phyloP scores from a whole-genome alignment of 2,797 vertebrate genomes.

The Sebastes vulpes region DNA sequence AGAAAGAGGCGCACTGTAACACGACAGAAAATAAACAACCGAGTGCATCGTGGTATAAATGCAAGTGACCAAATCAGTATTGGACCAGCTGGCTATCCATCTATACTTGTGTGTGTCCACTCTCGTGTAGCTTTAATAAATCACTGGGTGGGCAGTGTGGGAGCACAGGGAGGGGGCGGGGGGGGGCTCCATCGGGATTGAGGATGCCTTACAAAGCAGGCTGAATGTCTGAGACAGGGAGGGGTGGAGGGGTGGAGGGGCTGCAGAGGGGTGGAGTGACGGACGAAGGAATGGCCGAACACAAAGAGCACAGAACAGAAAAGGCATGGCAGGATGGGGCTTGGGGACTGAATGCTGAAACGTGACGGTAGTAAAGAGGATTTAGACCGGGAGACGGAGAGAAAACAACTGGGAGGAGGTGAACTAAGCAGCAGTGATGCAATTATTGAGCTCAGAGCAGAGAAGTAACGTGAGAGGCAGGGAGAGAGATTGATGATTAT shows the following conservation, averaged over 20 bases:
- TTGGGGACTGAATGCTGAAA: constrained; percentile 56
- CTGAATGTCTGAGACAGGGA: constrained; percentile 38
- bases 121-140: constrained; percentile 66
- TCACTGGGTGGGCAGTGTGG: constrained; percentile 46
- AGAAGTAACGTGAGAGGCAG: constrained; percentile 27
- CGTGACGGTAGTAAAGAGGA: constrained; percentile 66
- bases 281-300: constrained; percentile 58
- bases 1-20: background rate
- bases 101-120: constrained; percentile 51
- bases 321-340: constrained; percentile 25
- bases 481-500: constrained; percentile 46
- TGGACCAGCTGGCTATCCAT: constrained; percentile 37
- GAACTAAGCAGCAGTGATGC: constrained; percentile 42
- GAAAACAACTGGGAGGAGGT: constrained; percentile 45
- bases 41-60: constrained; percentile 6
- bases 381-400: constrained; percentile 41
- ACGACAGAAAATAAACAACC: constrained; percentile 17
- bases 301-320: constrained; percentile 59
- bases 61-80: constrained; percentile 24
- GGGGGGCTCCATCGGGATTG: constrained; percentile 8
- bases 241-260: constrained; percentile 11
- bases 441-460: constrained; percentile 45
- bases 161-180: background rate
- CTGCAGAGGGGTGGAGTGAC: constrained; percentile 45
- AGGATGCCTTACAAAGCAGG: constrained; percentile 75